phyloP scores from a whole-genome alignment of 1,140 invertebrate species.

The Brachionus rubens region DNA sequence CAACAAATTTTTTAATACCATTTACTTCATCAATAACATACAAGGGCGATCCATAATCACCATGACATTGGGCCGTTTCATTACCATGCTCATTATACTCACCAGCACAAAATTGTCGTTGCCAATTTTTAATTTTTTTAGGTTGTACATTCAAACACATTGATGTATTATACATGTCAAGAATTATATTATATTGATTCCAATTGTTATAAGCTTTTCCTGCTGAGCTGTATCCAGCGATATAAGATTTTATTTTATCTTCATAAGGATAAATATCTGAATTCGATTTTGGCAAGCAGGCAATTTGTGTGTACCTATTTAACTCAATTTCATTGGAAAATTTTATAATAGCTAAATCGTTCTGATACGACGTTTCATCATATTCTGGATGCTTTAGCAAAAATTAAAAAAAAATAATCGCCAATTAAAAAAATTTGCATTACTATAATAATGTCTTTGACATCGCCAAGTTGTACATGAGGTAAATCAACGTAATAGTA shows the following conservation, averaged over 20 bases:
- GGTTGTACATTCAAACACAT: constrained; percentile 11
- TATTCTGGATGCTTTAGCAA: constrained; percentile 1
- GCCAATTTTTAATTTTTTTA: constrained; percentile 20
- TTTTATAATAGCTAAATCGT: constrained; percentile 32
- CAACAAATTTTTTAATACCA: neutral
- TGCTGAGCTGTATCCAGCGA: constrained; percentile 13
- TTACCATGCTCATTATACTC: constrained; percentile 24
- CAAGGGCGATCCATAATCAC: constrained; percentile 24
- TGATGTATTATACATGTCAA: constrained; percentile 38
- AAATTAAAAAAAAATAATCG: neutral
- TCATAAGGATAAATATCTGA: neutral
- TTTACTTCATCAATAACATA: neutral
- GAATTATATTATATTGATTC: neutral
- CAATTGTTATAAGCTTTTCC: neutral
- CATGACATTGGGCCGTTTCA: constrained; percentile 1
- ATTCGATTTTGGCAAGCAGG: neutral
- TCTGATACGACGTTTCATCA: neutral
- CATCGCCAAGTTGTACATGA: neutral
- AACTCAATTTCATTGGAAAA: neutral
- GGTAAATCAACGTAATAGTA: constrained; percentile 9
- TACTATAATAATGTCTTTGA: constrained; percentile 37
- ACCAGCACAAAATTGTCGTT: constrained; percentile 38
- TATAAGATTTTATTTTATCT: neutral
- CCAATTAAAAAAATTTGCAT: neutral
- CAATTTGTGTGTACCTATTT: neutral